phyloP scores from a whole-genome alignment of 2,113 vertebrate species.

The Tragelaphus imberbis region DNA sequence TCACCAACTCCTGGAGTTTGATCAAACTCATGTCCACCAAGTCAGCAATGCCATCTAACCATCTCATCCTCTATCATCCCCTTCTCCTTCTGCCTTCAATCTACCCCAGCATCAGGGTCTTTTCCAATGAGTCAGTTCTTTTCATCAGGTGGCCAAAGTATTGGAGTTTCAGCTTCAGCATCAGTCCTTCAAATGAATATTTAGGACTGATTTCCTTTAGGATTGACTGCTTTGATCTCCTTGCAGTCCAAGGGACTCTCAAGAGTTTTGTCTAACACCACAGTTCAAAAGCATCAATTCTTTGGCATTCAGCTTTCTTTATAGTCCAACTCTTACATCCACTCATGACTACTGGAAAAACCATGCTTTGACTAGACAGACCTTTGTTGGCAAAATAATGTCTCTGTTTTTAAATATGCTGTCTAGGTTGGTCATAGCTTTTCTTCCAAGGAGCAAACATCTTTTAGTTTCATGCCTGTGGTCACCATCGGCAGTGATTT shows the following conservation, averaged over 20 bases:
- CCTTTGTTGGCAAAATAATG: neutral
- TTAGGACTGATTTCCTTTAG: neutral
- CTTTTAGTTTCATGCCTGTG: neutral
- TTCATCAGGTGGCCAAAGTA: neutral
- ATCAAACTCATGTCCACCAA: neutral
- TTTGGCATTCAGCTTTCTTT: neutral
- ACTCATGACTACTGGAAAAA: neutral
- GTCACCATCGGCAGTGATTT: neutral
- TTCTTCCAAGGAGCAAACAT: neutral
- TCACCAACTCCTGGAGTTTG: neutral
- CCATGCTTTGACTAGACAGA: neutral
- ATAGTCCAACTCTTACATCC: neutral
- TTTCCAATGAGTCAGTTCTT: neutral
- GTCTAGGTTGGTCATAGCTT: neutral
- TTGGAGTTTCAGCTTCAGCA: neutral
- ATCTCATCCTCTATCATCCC: neutral
- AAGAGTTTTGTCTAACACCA: neutral
- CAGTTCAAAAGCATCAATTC: neutral
- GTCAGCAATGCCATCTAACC: neutral
- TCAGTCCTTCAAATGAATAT: neutral
- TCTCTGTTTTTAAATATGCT: neutral
- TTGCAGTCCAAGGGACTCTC: neutral
- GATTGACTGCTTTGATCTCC: neutral
- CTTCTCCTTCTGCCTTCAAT: neutral
- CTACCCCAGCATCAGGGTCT: neutral